Percentiles rank a stretch among this genome's conserved stretches.
Conservation (phyloP, 2,113 vertebrate genomes). For the Typhlomys cinereus region DNA sequence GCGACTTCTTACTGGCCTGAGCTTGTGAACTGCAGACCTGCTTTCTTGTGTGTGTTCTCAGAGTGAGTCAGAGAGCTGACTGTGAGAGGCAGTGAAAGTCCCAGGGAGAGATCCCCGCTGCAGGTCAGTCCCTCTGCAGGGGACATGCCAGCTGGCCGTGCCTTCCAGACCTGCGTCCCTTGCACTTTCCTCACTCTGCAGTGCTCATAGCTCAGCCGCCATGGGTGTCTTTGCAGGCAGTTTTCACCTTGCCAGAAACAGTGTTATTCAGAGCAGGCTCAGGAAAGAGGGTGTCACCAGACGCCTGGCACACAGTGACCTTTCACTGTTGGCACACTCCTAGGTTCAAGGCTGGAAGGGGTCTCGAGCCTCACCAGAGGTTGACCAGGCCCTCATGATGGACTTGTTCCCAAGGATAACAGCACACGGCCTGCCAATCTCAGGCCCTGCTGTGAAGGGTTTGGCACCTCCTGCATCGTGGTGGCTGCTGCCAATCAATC, state of each 20-base stretch:
- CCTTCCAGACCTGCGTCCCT: background rate
- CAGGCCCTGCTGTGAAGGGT: background rate
- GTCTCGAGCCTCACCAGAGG: background rate
- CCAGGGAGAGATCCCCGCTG: background rate
- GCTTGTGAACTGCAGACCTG: background rate
- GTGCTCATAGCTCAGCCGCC: background rate
- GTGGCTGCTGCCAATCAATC: background rate
- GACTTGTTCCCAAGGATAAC: too few species aligned
- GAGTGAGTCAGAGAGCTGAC: constrained; percentile 40
- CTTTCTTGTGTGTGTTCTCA: constrained; percentile 41
- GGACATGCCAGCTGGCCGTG: background rate
- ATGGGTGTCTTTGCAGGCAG: background rate
- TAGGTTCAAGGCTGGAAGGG: background rate
- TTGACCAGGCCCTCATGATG: too few species aligned
- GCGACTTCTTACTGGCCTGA: background rate
- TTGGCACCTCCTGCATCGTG: background rate
- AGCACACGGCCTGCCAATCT: background rate
- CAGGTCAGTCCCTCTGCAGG: background rate
- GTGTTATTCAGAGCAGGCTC: background rate
- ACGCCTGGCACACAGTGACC: background rate
- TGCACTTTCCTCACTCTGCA: too few species aligned
- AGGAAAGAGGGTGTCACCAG: background rate
- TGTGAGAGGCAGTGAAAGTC: background rate
- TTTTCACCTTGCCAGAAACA: background rate
- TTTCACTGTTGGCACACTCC: background rate